Percentiles rank a stretch among this genome's conserved stretches.
Conservation (phyloP, 2,797 vertebrate species). For the Pseudochirops cupreus region DNA sequence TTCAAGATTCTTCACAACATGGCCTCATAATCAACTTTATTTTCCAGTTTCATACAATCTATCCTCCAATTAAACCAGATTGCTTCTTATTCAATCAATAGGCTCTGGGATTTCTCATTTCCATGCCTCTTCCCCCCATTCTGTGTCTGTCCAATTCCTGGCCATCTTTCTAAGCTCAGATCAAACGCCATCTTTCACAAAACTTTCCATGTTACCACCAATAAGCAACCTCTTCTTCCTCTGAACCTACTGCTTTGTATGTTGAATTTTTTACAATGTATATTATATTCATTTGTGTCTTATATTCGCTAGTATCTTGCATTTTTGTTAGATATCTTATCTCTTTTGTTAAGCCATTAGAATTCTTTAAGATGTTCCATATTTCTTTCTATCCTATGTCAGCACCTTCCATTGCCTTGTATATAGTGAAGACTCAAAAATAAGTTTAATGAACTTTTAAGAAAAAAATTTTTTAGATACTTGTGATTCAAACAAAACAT, state of each 20-base stretch:
- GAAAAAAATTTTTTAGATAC: background rate
- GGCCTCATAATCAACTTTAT: background rate
- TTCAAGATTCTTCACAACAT: background rate
- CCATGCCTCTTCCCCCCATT: background rate
- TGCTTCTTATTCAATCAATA: background rate
- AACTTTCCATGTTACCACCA: background rate
- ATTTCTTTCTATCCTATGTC: background rate
- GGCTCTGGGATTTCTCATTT: background rate
- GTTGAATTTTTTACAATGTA: background rate
- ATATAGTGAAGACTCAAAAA: background rate
- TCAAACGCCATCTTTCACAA: background rate
- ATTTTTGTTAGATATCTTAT: background rate
- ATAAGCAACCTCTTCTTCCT: background rate
- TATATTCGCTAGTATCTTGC: background rate
- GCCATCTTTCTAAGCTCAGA: background rate
- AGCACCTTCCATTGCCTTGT: background rate
- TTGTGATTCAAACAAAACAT: background rate
- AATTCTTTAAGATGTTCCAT: background rate
- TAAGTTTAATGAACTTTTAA: background rate
- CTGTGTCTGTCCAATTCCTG: background rate
- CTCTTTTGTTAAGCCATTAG: background rate
- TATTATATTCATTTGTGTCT: background rate
- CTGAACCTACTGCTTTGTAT: background rate
- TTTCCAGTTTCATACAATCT: background rate
- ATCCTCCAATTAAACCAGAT: background rate